Evolutionary conservation across 1,140 invertebrate species (phyloP), one percentile per base, ranked within the genome.

Genomic region (Philaenus spumarius): DNA sequence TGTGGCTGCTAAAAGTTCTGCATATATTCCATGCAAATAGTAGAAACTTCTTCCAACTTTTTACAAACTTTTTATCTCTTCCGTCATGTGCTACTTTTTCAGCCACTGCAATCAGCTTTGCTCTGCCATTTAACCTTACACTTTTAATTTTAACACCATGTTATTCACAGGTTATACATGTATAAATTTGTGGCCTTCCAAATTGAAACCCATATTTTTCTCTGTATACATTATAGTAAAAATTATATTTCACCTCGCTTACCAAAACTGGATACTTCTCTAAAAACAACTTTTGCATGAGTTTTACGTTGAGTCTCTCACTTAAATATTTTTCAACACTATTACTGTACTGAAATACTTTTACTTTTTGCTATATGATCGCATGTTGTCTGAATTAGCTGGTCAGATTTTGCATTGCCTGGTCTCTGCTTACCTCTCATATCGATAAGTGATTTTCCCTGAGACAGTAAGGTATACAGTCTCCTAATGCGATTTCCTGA

Each of bases 191-290:
- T 42, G 40, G 40, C 40, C 40, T 42, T 42, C 40, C 40, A 42
- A 42, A 42, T 42, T n/a, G 20, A 42, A 42, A 42, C 20, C 40
- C 40, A 42, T 42, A 42, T 19, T 42, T 42, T 42, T 42, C 2
- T 42, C 20, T 42, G 40, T 42, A 42, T 42, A 42, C 20, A n/a
- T 42, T 42, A 42, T 42, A 42, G 40, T 42, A 42, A 42, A 42
- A 42, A 42, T n/a, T 42, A 42, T 42, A 42, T 42, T 42, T 42
- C 40, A 42, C 40, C 15, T 42, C 2, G 15, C 20, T 42, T 42
- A 42, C 40, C 11, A 42, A 42, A 19, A 17, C 40, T 42, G 40
- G 40, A 42, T 42, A 42, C 40, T 42, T 42, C 15, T 42, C 40
- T 42, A 42, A 42, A 42, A 42, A 42, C 40, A 42, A 11, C 20